These are phyloP conservation scores for Acanthurus leucopareius DNA, from an alignment of 2,797 vertebrate genomes.

Conservation along the genomic window DNA sequence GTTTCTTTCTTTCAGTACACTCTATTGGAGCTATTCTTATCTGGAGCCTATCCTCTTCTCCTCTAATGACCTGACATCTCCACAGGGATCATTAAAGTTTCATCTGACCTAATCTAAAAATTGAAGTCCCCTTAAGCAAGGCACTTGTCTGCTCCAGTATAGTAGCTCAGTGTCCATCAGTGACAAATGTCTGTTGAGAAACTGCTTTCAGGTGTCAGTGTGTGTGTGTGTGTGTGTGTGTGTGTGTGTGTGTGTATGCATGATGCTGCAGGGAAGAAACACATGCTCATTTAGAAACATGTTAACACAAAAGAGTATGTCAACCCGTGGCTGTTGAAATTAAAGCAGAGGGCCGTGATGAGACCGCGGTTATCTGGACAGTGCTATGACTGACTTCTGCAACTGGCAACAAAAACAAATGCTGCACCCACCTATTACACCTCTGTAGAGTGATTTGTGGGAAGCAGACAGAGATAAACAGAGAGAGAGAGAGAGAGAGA, in stretches of 20 bases:
- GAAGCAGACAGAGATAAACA: conserved; percentile 5
- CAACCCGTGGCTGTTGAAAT: conserved; percentile 2
- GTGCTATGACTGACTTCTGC: conserved; percentile 15
- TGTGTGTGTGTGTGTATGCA: conserved; percentile 5
- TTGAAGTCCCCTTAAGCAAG: conserved; percentile 73
- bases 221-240: conserved; percentile 8
- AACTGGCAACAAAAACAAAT: conserved; percentile 19
- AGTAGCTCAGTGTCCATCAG: conserved; percentile 68
- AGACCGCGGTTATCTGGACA: conserved; percentile 3
- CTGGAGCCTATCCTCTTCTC: conserved; percentile 51
- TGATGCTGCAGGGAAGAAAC: conserved; percentile 30
- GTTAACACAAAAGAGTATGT: conserved; percentile 38
- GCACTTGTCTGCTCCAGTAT: conserved; percentile 70
- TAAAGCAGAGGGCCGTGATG: conserved; percentile 6
- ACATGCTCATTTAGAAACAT: conserved; percentile 37
- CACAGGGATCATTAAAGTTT: conserved; percentile 78
- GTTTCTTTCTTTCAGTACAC: conserved; percentile 11
- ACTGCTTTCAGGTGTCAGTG: conserved; percentile 34
- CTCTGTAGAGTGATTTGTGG: conserved; percentile 15
- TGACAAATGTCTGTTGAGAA: conserved; percentile 34
- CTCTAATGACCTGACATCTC: conserved; percentile 76
- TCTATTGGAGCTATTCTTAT: conserved; percentile 66
- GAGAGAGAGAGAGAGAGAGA: background rate
- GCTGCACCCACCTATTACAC: conserved; percentile 17
- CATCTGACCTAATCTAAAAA: conserved; percentile 79